phyloP scores from a whole-genome alignment of 2,797 vertebrate species.

The Cephalopachus bancanus region DNA sequence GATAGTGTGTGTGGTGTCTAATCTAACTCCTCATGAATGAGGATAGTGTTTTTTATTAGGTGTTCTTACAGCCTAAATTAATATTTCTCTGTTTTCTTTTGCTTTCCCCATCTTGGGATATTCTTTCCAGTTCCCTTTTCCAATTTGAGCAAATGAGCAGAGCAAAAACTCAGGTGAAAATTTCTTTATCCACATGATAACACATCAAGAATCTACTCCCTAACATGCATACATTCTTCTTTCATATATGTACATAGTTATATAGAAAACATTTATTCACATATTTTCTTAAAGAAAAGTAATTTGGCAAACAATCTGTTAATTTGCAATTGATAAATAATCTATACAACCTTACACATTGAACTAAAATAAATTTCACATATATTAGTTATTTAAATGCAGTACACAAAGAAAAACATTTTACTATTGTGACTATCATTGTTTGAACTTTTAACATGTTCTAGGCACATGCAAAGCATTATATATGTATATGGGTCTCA shows the following conservation, averaged over 20 bases:
- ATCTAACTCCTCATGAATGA: neutral
- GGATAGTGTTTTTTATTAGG: neutral
- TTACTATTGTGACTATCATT: neutral
- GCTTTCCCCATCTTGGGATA: neutral
- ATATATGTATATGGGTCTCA: neutral
- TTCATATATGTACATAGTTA: neutral
- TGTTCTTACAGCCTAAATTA: neutral
- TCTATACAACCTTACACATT: neutral
- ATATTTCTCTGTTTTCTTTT: neutral
- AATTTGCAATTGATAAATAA: neutral
- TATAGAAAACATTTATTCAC: neutral
- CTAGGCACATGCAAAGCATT: neutral
- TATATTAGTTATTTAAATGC: neutral
- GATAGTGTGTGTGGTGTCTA: neutral
- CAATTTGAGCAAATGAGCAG: neutral
- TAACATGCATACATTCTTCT: neutral
- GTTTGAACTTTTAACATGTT: neutral
- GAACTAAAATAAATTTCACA: conserved; percentile 18
- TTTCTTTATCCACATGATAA: neutral
- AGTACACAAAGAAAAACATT: conserved; percentile 1
- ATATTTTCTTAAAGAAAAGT: neutral
- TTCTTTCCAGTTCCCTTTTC: neutral
- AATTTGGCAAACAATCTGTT: neutral
- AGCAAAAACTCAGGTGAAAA: neutral
- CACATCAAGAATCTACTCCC: neutral